These are phyloP conservation scores for Setipinna tenuifilis DNA, from an alignment of 2,797 vertebrate species.

Conservation along the genomic window DNA sequence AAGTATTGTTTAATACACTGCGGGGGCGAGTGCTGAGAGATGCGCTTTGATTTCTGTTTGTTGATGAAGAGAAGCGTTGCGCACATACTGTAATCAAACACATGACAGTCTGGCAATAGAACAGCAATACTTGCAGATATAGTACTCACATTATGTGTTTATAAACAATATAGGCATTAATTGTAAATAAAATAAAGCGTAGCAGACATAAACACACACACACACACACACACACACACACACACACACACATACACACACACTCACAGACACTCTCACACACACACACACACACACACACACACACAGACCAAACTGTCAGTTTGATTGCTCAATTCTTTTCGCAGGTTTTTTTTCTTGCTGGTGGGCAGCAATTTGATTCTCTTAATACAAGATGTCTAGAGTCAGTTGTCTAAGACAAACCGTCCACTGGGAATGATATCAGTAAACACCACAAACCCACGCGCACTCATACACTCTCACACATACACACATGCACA, in stretches of 20 bases:
- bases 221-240: background rate
- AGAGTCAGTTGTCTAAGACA: background rate
- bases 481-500: background rate
- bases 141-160: too few species aligned
- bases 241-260: background rate
- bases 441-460: background rate
- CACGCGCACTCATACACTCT: too few species aligned
- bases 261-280: background rate
- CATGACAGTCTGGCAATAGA: too few species aligned
- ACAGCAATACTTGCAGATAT: too few species aligned
- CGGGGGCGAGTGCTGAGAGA: slow-evolving; percentile 28
- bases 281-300: background rate
- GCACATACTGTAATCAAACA: too few species aligned
- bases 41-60: background rate
- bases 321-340: too few species aligned
- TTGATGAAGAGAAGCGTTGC: background rate
- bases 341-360: background rate
- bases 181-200: too few species aligned
- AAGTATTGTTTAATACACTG: slow-evolving; percentile 34
- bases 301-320: background rate
- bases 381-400: slow-evolving; percentile 3
- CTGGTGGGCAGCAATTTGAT: slow-evolving; percentile 7
- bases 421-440: background rate
- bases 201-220: too few species aligned
- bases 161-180: too few species aligned